phyloP scores from a whole-genome alignment of 2,113 vertebrate genomes.

The Stegostoma tigrinum region DNA sequence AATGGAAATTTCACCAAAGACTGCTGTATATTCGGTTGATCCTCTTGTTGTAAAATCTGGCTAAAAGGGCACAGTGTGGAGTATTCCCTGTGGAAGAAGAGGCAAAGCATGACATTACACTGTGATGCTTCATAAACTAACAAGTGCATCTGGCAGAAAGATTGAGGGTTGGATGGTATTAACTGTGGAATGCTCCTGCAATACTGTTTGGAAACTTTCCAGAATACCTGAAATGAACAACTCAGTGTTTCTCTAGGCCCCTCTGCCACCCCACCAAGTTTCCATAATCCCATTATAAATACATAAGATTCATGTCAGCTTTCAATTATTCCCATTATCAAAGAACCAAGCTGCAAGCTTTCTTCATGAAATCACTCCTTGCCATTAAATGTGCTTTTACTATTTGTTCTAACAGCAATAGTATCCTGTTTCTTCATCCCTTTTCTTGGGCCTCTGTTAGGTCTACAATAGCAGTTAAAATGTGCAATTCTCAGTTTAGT shows the following conservation, averaged over 20 bases:
- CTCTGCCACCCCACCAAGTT: not conserved
- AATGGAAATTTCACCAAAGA: not conserved
- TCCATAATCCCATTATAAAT: not conserved
- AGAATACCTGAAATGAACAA: not conserved
- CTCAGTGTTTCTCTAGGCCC: not conserved
- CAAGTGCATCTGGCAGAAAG: not conserved
- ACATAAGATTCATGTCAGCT: not conserved
- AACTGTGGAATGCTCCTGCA: not conserved
- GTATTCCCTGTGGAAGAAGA: not conserved
- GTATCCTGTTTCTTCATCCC: constrained; percentile 7
- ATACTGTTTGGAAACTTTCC: not conserved
- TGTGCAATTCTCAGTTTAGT: not conserved
- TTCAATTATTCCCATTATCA: constrained; percentile 7
- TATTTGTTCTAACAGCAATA: not conserved
- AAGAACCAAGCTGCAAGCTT: not conserved
- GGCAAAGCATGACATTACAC: not conserved
- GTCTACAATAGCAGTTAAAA: constrained; percentile 11
- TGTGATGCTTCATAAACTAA: not conserved
- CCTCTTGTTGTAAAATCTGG: not conserved
- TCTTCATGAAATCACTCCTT: not conserved
- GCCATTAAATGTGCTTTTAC: not conserved
- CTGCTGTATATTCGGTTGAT: not conserved
- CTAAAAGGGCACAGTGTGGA: not conserved
- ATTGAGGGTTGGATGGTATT: not conserved
- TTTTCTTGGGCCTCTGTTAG: not conserved